Conservation (phyloP, 1,140 invertebrate genomes). For the Littorina saxatilis region DNA sequence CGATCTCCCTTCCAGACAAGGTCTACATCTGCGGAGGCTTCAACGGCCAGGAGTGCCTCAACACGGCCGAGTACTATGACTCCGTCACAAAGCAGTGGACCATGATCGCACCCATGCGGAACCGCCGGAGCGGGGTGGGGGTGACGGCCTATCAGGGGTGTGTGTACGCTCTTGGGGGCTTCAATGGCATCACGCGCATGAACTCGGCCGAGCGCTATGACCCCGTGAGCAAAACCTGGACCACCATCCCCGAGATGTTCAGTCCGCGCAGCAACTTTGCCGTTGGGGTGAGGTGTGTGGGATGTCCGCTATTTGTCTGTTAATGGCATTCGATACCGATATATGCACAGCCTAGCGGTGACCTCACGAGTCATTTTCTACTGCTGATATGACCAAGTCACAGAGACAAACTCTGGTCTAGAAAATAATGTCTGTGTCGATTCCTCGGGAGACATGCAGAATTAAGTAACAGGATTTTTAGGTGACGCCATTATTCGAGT, state of each 20-base stretch:
- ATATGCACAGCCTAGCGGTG: too few relatives aligned
- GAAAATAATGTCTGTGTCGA: too few relatives aligned
- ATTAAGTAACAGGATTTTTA: too few relatives aligned
- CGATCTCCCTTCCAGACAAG: slow-evolving; percentile 53
- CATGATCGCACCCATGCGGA: slow-evolving; percentile 82
- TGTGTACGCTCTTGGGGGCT: slow-evolving; percentile 78
- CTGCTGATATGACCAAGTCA: too few relatives aligned
- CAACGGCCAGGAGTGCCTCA: slow-evolving; percentile 90
- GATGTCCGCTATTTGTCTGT: too few relatives aligned
- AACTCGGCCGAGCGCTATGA: slow-evolving; percentile 81
- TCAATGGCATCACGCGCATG: slow-evolving; percentile 77
- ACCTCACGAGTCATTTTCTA: too few relatives aligned
- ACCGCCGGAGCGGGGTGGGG: slow-evolving; percentile 77
- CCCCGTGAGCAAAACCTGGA: slow-evolving; percentile 80
- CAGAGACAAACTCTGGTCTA: too few relatives aligned
- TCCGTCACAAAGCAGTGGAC: slow-evolving; percentile 91
- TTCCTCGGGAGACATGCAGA: too few relatives aligned
- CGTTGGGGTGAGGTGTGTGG: slow-evolving; percentile 77
- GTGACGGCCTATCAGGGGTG: slow-evolving; percentile 69
- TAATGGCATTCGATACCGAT: too few relatives aligned
- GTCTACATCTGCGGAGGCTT: slow-evolving; percentile 84
- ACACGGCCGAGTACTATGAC: slow-evolving; percentile 90
- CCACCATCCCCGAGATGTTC: slow-evolving; percentile 85
- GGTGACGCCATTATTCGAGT: too few relatives aligned
- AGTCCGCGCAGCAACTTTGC: slow-evolving; percentile 89